A percentile compares a stretch with the other conserved stretches of the same genome.
Evolutionary conservation across 2,888 invertebrate genomes (phyloP).

Genomic region (Agrenia bidenticulata): DNA sequence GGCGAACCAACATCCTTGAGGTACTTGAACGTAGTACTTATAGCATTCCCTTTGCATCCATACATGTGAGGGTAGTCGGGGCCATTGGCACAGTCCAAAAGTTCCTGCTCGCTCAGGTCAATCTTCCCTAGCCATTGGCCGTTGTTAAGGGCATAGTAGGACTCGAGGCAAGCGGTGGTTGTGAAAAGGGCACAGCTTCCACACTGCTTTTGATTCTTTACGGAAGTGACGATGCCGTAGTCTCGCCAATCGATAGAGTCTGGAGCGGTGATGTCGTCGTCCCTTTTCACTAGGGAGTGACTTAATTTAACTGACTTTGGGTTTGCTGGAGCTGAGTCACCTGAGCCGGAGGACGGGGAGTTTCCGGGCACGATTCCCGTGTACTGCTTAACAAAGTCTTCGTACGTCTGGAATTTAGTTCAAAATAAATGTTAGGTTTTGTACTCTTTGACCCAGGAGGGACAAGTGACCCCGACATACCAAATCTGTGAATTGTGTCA

Average conservation of each 20-base stretch:
- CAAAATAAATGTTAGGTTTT: no score
- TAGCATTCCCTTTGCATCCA: slow-evolving; percentile 58
- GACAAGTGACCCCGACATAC: no score
- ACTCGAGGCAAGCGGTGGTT: slow-evolving; percentile 7
- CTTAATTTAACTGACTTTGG: no score
- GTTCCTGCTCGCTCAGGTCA: slow-evolving; percentile 56
- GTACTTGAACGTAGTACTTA: slow-evolving; percentile 59
- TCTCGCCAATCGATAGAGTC: slow-evolving; percentile 84
- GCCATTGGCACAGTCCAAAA: slow-evolving; percentile 56
- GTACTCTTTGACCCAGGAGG: no score
- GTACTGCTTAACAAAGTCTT: no score
- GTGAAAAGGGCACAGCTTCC: slow-evolving; percentile 15
- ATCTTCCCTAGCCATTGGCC: background rate
- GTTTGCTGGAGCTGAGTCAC: no score
- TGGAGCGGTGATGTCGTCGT: slow-evolving; percentile 60
- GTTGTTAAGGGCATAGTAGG: background rate
- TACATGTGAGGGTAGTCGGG: slow-evolving; percentile 52
- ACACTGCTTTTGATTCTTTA: slow-evolving; percentile 66
- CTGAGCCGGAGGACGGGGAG: no score
- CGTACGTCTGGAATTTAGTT: no score
- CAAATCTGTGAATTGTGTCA: no score
- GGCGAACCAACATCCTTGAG: slow-evolving; percentile 58
- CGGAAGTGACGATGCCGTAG: slow-evolving; percentile 87
- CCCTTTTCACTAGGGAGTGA: no score
- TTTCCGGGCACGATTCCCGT: no score